Evolutionary conservation across 2,888 invertebrate genomes (phyloP).

Genomic region (Cheilosia urbana): DNA sequence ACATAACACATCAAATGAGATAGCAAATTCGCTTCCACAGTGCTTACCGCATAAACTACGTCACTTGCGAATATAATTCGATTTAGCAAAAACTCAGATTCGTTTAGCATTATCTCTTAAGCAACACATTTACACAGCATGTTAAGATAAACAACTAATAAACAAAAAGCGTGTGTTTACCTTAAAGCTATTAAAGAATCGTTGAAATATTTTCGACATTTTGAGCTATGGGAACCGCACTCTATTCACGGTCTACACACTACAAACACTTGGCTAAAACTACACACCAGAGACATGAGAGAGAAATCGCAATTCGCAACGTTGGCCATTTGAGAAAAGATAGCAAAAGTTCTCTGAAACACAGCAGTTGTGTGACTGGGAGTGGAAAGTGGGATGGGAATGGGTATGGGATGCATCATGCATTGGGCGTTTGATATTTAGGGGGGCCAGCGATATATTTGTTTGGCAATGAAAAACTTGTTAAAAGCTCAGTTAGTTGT

Average conservation of each 20-base stretch:
- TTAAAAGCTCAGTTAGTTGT: slow-evolving; percentile 37
- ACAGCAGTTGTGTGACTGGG: too few species aligned
- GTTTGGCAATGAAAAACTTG: neutral
- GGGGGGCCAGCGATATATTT: neutral
- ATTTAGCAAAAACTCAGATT: slow-evolving; percentile 45
- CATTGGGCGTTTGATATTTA: neutral
- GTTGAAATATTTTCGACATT: slow-evolving; percentile 78
- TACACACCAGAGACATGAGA: slow-evolving; percentile 15
- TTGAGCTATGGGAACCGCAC: neutral
- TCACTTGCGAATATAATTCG: slow-evolving; percentile 63
- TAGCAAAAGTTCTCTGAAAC: slow-evolving; percentile 30
- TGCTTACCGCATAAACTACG: slow-evolving; percentile 64
- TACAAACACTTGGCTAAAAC: slow-evolving; percentile 50
- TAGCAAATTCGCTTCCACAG: neutral
- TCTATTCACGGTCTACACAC: slow-evolving; percentile 31
- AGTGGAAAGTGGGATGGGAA: neutral
- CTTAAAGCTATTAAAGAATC: slow-evolving; percentile 80
- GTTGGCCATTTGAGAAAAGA: neutral
- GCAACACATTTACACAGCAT: neutral
- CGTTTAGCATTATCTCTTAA: slow-evolving; percentile 27
- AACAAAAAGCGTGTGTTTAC: slow-evolving; percentile 76
- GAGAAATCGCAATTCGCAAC: slow-evolving; percentile 23
- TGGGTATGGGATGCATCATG: neutral
- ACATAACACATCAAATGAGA: slow-evolving; percentile 15
- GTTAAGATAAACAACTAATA: slow-evolving; percentile 14